Evolutionary conservation across 2,797 vertebrate genomes (phyloP).

Genomic region (Pipistrellus pygmaeus): DNA sequence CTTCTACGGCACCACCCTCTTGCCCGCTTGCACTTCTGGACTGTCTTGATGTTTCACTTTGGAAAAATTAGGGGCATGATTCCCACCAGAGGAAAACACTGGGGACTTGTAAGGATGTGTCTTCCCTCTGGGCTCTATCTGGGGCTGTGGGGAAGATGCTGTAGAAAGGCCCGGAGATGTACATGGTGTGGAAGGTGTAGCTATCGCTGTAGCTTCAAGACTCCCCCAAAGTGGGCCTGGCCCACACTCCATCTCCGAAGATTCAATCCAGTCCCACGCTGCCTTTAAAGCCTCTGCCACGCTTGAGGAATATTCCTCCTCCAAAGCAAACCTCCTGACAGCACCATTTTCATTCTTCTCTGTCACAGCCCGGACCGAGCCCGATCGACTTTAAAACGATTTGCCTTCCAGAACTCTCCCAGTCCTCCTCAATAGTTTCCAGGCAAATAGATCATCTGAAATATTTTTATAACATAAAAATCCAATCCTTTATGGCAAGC

Average conservation of each 20-base stretch:
- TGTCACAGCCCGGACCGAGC: slow-evolving; percentile 35
- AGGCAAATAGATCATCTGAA: slow-evolving; percentile 61
- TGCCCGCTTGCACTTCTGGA: not conserved
- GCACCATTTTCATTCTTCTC: slow-evolving; percentile 28
- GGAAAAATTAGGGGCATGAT: not conserved
- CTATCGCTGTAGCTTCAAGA: not conserved
- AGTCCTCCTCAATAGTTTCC: slow-evolving; percentile 14
- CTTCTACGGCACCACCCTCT: not conserved
- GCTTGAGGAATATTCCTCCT: not conserved
- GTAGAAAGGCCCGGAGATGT: not conserved
- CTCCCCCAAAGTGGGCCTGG: not conserved
- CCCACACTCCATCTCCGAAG: not conserved
- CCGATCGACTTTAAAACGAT: slow-evolving; percentile 55
- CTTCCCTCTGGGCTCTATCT: not conserved
- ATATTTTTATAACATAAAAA: slow-evolving; percentile 73
- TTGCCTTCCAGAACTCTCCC: slow-evolving; percentile 53
- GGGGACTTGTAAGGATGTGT: not conserved
- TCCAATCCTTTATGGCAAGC: slow-evolving; percentile 50
- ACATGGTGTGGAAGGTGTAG: not conserved
- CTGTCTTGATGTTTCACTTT: not conserved
- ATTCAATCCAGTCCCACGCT: not conserved
- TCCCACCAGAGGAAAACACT: not conserved
- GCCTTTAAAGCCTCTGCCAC: not conserved
- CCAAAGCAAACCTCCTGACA: not conserved
- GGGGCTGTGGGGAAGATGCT: not conserved